A percentile compares a stretch with the other conserved stretches of the same genome.
Evolutionary conservation across 2,888 invertebrate species (phyloP).

Genomic region (Pandemis cinnamomeana): DNA sequence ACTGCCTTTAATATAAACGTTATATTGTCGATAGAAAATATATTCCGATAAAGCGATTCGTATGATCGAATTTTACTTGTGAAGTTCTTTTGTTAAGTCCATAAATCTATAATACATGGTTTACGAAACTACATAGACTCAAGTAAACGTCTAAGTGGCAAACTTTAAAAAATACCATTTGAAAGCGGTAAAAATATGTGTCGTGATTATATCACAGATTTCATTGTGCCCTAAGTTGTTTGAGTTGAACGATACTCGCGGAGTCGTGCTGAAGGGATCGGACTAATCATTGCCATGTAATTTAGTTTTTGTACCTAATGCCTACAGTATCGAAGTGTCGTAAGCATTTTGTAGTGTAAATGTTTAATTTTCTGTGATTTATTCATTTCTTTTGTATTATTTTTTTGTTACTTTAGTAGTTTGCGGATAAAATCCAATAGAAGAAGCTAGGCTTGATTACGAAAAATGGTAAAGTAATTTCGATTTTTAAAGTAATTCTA

Average conservation of each 20-base stretch:
- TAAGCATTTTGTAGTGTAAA: slow-evolving; percentile 59
- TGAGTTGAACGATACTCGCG: neutral
- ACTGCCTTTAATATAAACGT: slow-evolving; percentile 6
- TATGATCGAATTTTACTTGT: too few relatives aligned
- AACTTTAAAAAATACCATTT: too few relatives aligned
- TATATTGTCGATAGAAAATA: neutral
- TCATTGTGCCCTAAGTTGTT: too few relatives aligned
- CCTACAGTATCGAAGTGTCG: slow-evolving; percentile 60
- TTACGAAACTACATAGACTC: neutral
- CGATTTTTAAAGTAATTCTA: slow-evolving; percentile 23
- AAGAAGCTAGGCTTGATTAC: slow-evolving; percentile 66
- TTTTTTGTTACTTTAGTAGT: slow-evolving; percentile 65
- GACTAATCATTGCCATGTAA: slow-evolving; percentile 78
- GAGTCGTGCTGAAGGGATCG: slow-evolving; percentile 50
- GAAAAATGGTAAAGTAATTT: slow-evolving; percentile 44
- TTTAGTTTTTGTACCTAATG: slow-evolving; percentile 68
- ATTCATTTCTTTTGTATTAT: slow-evolving; percentile 62
- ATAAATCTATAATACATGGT: neutral
- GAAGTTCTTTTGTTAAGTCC: too few relatives aligned
- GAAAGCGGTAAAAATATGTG: too few relatives aligned
- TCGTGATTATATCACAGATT: too few relatives aligned
- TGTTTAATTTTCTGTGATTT: slow-evolving; percentile 78
- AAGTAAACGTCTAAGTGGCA: neutral
- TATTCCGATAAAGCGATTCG: neutral
- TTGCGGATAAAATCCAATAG: slow-evolving; percentile 77